Evolutionary conservation across 2,113 vertebrate genomes (phyloP), one percentile per base, ranked within the genome.

Genomic region (Erinaceus europaeus): DNA sequence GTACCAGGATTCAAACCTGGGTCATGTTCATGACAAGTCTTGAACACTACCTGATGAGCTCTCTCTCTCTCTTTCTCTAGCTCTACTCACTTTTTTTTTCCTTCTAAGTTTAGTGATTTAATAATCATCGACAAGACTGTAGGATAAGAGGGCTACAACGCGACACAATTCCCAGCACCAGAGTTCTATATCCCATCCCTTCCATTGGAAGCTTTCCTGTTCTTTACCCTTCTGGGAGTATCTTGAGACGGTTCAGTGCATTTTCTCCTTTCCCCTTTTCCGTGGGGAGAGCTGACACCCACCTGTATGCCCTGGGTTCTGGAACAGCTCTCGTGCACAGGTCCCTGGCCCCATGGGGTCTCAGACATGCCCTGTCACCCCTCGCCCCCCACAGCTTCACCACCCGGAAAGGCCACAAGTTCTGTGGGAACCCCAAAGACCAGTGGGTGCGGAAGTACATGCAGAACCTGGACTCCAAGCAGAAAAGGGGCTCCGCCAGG

Each of bases 341-440:
- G 34, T 23, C 20, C 38, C 18, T 4, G 9, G 36, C 29, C 29
- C 5, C 27, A 32, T 34, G 8, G 0, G 12, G 40, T 48, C 53
- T 77, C 48, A 46, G 6, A 0, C 15, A 1, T 38, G 5, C 18
- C 13, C 34, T 73, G n/a, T 32, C 10, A 18, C 29, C 62, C 40
- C 12, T 32, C n/a, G n/a, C n/a, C n/a, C n/a, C 27, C 52, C n/a
- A 32, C 74, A 93, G 92, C 71, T 92, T 95, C 71, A 84, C 44
- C 69, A 94, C 86, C 79, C 89, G 29, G 79, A 87, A 67, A 13
- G 83, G 86, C 38, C 65, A 17, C 8, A 85, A 79, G 55, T 9
- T 92, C 71, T 91, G 83, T 21, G 36, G 29, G 1, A 15, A 92
- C 67, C 94, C 92, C 68, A 67, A 38, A 67, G 27, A 88, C 55